Evolutionary conservation across 2,888 invertebrate genomes (phyloP), one percentile per base, ranked within the genome.

Genomic region (Suillia variegata): DNA sequence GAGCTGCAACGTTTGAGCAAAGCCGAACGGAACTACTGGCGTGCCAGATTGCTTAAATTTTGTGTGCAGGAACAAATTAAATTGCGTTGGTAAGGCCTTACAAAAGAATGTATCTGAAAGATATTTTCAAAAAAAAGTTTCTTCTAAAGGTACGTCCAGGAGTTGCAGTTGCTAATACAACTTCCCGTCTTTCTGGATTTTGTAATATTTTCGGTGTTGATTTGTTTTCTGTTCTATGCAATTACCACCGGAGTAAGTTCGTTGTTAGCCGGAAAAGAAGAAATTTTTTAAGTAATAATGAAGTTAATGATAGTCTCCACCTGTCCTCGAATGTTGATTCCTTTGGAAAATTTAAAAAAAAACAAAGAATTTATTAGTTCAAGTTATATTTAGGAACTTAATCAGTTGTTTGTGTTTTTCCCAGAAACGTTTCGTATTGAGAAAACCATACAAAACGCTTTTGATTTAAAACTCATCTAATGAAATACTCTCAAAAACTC

Each of bases 161-260:
- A 77, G 17, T 57, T 77, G 1, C 66, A 79, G 21, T 17, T 59
- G 1, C 56, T 77, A 1, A 65, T 77, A 6, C 58, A 67, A 1
- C 54, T 79, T 0, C 78, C 79, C 0, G 77, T 79, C 2, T 71
- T 77, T 64, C 65, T 66, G 2, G 79, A 77, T 48, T 77, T 78
- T 5, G 69, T 78, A 1, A 77, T 77, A 38, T 76, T 75, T 58
- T 76, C 77, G 0, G 61, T 79, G 12, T 61, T 75, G 24, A 74
- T 79, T 12, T 77, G 77, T 22, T 79, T 77, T 65, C 64, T 77
- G 0, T 70, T 79, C 58, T 79, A 70, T 49, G 73, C 73, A 12
- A 24, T 77, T 3, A 61, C 62, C 1, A 58, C 63, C 17, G 74
- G 69, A 13, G 77, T 77, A 63, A 70, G 79, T 65, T 2, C 10